phyloP scores from a whole-genome alignment of 2,888 invertebrate species.

The Microplitis manilae region DNA sequence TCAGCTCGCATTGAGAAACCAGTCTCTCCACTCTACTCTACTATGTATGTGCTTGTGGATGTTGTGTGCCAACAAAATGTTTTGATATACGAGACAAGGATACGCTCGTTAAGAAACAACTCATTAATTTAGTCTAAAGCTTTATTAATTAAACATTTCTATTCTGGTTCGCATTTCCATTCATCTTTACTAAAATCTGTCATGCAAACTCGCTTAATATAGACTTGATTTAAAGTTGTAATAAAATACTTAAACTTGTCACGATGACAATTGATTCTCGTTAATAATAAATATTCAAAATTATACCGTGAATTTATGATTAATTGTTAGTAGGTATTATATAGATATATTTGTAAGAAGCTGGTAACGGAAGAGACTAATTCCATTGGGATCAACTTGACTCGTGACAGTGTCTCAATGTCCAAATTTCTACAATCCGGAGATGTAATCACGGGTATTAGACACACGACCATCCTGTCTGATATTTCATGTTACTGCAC shows the following conservation, averaged over 20 bases:
- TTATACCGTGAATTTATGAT: constrained; percentile 21
- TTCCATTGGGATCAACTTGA: constrained; percentile 27
- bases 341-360: neutral
- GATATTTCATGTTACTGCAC: constrained; percentile 35
- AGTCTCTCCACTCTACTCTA: neutral
- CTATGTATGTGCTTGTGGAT: neutral
- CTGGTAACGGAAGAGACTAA: constrained; percentile 28
- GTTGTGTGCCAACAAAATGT: constrained; percentile 12
- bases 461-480: constrained; percentile 35
- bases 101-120: neutral
- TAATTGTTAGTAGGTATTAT: constrained; percentile 20
- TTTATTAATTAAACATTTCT: too few species aligned
- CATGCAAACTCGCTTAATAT: neutral
- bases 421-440: constrained; percentile 25
- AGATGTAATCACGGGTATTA: constrained; percentile 40
- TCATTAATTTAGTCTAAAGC: too few species aligned
- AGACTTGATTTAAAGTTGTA: too few species aligned
- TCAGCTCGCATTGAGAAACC: constrained; percentile 9
- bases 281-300: neutral
- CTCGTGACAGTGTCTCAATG: constrained; percentile 36
- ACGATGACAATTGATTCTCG: neutral
- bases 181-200: neutral
- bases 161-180: too few species aligned
- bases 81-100: constrained; percentile 22
- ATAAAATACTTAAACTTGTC: neutral